Base-by-base conservation (phyloP, 2,888 invertebrate genomes). In the Temnothorax unifasciatus region DNA sequence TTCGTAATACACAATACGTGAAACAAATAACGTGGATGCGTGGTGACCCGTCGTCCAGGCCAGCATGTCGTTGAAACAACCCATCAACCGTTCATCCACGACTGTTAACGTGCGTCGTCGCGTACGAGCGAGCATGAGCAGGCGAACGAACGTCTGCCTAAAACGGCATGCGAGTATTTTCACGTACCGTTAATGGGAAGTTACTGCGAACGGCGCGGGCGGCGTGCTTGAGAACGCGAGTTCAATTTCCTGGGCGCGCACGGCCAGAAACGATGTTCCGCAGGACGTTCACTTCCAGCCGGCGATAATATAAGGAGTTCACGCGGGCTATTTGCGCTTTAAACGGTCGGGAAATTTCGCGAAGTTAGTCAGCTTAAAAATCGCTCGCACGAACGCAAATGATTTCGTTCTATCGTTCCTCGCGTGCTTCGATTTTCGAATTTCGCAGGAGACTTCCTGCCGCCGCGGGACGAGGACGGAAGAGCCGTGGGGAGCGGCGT, bases 1-100 rank as follows among this genome's bases (percentile, higher is more conserved):
- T 29, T 54, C 50, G 44, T 21, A 44, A 82, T 44, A 41, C 38
- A 11, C 54, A 41, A 38, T 38, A 66, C 44, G 50, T 71, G 9
- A 57, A 47, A 47, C 34, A 25, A 57, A 77, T 57, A 63, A 29
- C 44, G 57, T n/a, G 41, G 41, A 18, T 15, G 59, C 61, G 59
- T 11, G 41, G 21, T n/a, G 57, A 66, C 29, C 8, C 54, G 47
- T 81, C 44, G 54, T n/a, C 8, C 54, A 44, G 59, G 44, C 6
- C 54, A 21, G 15, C 38, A 38, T 50, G 11, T 79, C 69, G 41
- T 54, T n/a, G 57, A 73, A 69, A 41, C 50, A 5, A 29, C 18
- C 59, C 82, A 85, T 89, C 87, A 84, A 88, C 86, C 85, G 52
- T 64, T 25, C 38, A 18, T n/a, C 38, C 47, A 18, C 21, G 57